phyloP scores from a whole-genome alignment of 2,113 vertebrate genomes.

The Salminus brasiliensis region DNA sequence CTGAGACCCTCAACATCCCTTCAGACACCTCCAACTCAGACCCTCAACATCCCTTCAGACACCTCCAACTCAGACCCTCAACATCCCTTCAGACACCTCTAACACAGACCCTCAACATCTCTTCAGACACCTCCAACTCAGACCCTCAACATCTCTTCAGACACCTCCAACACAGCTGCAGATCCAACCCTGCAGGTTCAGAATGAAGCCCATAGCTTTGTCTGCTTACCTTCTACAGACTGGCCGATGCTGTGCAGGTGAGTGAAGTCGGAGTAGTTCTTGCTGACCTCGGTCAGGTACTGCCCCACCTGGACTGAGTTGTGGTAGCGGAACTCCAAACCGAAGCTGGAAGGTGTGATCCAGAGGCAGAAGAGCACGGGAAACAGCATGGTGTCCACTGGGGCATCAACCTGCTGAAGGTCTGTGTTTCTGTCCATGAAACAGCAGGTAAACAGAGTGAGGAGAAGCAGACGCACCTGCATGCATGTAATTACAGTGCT shows the following conservation, averaged over 20 bases:
- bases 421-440: not conserved
- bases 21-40: too few relatives aligned
- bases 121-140: too few relatives aligned
- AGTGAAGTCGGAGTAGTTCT: conserved; percentile 69
- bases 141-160: too few relatives aligned
- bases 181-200: not conserved
- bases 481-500: too few relatives aligned
- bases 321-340: conserved; percentile 82
- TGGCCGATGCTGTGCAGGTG: conserved; percentile 82
- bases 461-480: too few relatives aligned
- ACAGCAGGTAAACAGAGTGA: too few relatives aligned
- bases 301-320: conserved; percentile 69
- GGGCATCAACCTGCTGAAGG: not conserved
- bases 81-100: too few relatives aligned
- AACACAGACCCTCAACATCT: too few relatives aligned
- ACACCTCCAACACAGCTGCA: not conserved
- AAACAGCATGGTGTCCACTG: conserved; percentile 12
- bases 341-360: not conserved
- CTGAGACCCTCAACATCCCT: too few relatives aligned
- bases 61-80: too few relatives aligned
- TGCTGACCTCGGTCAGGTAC: conserved; percentile 72
- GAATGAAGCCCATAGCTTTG: not conserved
- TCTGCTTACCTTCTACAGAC: conserved; percentile 81
- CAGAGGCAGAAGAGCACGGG: not conserved
- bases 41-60: too few relatives aligned